phyloP scores from a whole-genome alignment of 2,888 invertebrate genomes.

The Nomada ferruginata region DNA sequence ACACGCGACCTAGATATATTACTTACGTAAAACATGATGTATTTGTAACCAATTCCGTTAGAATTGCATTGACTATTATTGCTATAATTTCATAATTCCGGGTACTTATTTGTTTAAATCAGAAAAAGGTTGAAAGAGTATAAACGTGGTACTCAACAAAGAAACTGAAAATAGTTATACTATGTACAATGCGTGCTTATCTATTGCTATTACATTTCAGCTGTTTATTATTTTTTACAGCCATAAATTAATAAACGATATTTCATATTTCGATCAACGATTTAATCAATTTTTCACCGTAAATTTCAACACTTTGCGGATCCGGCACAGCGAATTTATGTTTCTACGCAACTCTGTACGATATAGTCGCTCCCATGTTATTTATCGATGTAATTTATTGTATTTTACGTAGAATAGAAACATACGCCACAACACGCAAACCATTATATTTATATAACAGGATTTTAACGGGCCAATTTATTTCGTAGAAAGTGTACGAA shows the following conservation, averaged over 20 bases:
- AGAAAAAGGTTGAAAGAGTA: neutral
- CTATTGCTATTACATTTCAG: neutral
- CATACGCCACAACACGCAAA: conserved; percentile 30
- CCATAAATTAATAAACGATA: conserved; percentile 48
- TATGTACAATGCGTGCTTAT: neutral
- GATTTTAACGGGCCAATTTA: conserved; percentile 40
- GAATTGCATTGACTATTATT: too few species aligned
- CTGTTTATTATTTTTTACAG: conserved; percentile 12
- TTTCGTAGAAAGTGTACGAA: conserved; percentile 1
- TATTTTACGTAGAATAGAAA: conserved; percentile 53
- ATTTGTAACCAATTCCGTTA: too few species aligned
- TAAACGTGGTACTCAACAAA: neutral
- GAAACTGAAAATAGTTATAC: neutral
- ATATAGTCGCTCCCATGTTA: conserved; percentile 36
- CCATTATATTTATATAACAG: conserved; percentile 35
- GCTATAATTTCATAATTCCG: too few species aligned
- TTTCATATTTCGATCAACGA: conserved; percentile 35
- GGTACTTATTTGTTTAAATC: too few species aligned
- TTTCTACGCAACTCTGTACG: conserved; percentile 50
- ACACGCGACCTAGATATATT: too few species aligned
- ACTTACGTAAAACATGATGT: too few species aligned
- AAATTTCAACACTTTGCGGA: conserved; percentile 50
- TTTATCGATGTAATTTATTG: conserved; percentile 58
- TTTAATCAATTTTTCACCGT: conserved; percentile 54
- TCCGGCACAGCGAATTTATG: conserved; percentile 38